Base-by-base conservation (phyloP, 2,888 invertebrate species). In the Melieria crassipennis region DNA sequence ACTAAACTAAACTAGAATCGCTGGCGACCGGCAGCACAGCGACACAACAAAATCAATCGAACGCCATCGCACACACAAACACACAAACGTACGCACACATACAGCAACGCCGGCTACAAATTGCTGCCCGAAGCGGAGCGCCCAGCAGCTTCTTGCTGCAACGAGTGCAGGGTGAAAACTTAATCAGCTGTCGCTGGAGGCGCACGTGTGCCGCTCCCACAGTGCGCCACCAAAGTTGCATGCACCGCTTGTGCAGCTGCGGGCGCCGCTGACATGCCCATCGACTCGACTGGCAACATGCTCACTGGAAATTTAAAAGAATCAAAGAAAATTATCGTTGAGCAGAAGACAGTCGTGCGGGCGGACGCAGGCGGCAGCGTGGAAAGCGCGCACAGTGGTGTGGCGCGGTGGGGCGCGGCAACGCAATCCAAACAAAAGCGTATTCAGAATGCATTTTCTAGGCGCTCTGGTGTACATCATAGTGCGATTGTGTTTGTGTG, bases 91-190 rank as follows among this genome's bases (percentile, higher is more conserved):
- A 52, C 61, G 61, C 43, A 61, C 7, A 47, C 43, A 50, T 55
- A n/a, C 10, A 4, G 55, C 45, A 46, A 5, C 50, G 43, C n/a
- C 65, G 5, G 65, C n/a, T 69, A 56, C n/a, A 43, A 52, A 52
- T 42, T 7, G n/a, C 10, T 42, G 30, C 52, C 50, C 50, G 42
- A 42, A 62, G 47, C 45, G 30, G 43, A 52, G 13, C n/a, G 52
- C 5, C 50, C 11, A 65, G 57, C 16, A n/a, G 57, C 72, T 69
- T 73, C 63, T 66, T 43, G 11, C 52, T 69, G 58, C 73, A 50
- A 62, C 66, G 65, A 74, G 74, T 67, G 73, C 73, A 71, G 66
- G 65, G 71, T 70, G 66, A 65, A 66, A 75, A 74, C 75, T 70
- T 70, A 72, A 74, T 70, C 60, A 76, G 73, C 72, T 70, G 71